phyloP scores from a whole-genome alignment of 2,888 invertebrate genomes.

The Archips crataeganus region DNA sequence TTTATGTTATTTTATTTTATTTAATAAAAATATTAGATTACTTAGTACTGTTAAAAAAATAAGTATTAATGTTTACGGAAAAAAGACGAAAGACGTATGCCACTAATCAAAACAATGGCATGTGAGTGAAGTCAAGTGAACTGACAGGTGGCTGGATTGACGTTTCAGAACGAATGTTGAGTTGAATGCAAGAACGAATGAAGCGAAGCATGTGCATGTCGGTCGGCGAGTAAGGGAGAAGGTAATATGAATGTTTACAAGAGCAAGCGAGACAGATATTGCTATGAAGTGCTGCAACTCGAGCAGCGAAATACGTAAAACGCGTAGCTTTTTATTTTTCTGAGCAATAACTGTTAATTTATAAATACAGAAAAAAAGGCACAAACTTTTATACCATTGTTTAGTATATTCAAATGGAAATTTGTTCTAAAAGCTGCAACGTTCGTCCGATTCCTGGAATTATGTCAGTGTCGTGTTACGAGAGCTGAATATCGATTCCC shows the following conservation, averaged over 20 bases:
- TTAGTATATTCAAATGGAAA: too few relatives aligned
- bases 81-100: not conserved
- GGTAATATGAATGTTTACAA: not conserved
- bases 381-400: too few relatives aligned
- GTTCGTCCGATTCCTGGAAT: slow-evolving; percentile 9
- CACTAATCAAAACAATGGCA: slow-evolving; percentile 7
- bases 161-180: slow-evolving; percentile 33
- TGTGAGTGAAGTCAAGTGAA: slow-evolving; percentile 18
- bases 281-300: slow-evolving; percentile 17
- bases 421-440: not conserved
- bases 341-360: not conserved
- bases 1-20: too few relatives aligned
- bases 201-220: slow-evolving; percentile 9
- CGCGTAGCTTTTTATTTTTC: not conserved
- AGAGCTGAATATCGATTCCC: slow-evolving; percentile 69
- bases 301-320: slow-evolving; percentile 16
- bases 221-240: slow-evolving; percentile 2
- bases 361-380: not conserved
- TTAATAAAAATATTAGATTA: too few relatives aligned
- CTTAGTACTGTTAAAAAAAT: too few relatives aligned
- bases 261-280: slow-evolving; percentile 17
- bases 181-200: slow-evolving; percentile 38
- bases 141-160: slow-evolving; percentile 16
- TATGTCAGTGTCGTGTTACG: slow-evolving; percentile 27
- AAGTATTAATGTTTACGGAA: slow-evolving; percentile 8